A percentile compares a stretch with the other conserved stretches of the same genome.
phyloP scores from a whole-genome alignment of 2,888 invertebrate genomes.

The Ophraella communa region DNA sequence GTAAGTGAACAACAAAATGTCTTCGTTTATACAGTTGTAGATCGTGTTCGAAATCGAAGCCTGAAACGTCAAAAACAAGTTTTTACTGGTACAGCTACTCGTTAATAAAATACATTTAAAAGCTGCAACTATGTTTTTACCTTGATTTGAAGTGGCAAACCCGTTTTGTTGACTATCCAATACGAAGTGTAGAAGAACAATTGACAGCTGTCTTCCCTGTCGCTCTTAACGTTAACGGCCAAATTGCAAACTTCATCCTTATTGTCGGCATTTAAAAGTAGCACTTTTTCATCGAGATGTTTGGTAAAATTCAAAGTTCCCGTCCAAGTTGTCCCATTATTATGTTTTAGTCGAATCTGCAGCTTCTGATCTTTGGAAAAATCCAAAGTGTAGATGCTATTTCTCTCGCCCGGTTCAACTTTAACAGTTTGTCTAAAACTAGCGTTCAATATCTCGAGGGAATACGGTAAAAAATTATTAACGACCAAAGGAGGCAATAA shows the following conservation, averaged over 20 bases:
- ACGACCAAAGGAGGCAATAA: conserved; percentile 77
- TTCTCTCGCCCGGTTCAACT: conserved; percentile 75
- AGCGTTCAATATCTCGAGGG: conserved; percentile 66
- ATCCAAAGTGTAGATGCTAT: conserved; percentile 72
- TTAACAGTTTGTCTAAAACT: conserved; percentile 60
- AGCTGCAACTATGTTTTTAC: conserved; percentile 57
- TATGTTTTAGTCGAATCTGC: conserved; percentile 63
- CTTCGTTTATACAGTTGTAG: conserved; percentile 64
- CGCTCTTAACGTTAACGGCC: conserved; percentile 71
- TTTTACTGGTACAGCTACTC: not conserved
- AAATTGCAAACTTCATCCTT: conserved; percentile 73
- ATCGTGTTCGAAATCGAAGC: conserved; percentile 69
- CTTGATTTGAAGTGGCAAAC: conserved; percentile 80
- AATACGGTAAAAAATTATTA: conserved; percentile 79
- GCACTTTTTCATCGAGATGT: conserved; percentile 66
- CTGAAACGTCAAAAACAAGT: conserved; percentile 54
- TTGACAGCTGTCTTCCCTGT: conserved; percentile 68
- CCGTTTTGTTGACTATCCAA: conserved; percentile 90
- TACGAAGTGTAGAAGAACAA: conserved; percentile 79
- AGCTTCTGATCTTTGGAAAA: conserved; percentile 66
- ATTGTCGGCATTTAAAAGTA: conserved; percentile 64
- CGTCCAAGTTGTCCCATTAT: conserved; percentile 75
- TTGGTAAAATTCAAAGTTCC: conserved; percentile 73
- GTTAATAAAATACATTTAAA: not conserved
- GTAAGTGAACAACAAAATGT: conserved; percentile 75